Percentiles rank a stretch among this genome's conserved stretches.
phyloP scores from a whole-genome alignment of 2,888 invertebrate species.

The Crematogaster levior region DNA sequence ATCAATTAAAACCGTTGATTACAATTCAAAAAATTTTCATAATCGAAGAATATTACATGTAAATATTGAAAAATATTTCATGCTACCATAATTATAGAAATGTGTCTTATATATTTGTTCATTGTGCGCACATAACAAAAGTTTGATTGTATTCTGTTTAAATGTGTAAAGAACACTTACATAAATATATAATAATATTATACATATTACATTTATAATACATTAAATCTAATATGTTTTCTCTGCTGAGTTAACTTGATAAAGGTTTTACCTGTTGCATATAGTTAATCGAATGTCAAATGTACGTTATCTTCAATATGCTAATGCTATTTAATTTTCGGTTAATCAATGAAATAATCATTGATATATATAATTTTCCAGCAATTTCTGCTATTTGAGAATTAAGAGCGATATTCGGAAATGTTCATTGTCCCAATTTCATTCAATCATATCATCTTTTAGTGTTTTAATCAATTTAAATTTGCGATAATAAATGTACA shows the following conservation, averaged over 20 bases:
- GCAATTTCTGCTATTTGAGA: slow-evolving; percentile 56
- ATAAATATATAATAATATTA: neutral
- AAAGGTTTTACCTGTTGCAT: slow-evolving; percentile 48
- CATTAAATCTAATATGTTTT: neutral
- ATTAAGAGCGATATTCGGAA: slow-evolving; percentile 54
- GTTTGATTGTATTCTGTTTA: neutral
- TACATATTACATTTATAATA: neutral
- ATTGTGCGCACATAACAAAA: neutral
- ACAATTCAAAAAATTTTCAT: neutral
- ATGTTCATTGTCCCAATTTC: slow-evolving; percentile 25
- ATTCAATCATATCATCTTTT: neutral
- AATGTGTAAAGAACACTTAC: neutral
- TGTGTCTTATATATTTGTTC: neutral
- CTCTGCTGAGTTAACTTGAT: slow-evolving; percentile 23
- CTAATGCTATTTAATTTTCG: slow-evolving; percentile 41
- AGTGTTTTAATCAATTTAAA: slow-evolving; percentile 1
- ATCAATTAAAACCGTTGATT: neutral
- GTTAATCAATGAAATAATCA: slow-evolving; percentile 54
- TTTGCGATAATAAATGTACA: neutral
- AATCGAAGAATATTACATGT: neutral
- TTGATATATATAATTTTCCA: slow-evolving; percentile 45
- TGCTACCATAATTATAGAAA: neutral
- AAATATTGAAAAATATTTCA: neutral
- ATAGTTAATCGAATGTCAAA: slow-evolving; percentile 33
- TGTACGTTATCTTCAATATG: slow-evolving; percentile 24